Base-by-base conservation (phyloP, 92 coral and sea anemone species). In the Zoanthus gigantus region DNA sequence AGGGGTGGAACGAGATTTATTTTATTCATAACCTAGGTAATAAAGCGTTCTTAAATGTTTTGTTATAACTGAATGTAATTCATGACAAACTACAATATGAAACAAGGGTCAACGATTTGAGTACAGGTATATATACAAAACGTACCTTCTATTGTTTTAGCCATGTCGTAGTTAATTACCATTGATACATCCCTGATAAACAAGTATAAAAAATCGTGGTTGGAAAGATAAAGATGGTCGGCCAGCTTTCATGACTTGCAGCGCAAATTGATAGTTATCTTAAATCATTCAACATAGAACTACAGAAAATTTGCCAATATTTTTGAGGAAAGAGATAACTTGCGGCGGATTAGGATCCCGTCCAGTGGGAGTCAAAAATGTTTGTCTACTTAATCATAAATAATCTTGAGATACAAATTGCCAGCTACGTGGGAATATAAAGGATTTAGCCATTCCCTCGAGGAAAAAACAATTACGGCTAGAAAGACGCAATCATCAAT, bases 121-220 rank as follows among this genome's bases (percentile, higher is more conserved):
- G 23, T 23, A 23, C 23, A 23, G 23, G 23, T 23, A 57, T 57
- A 97, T 96, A 79, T 95, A 89, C 23, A 95, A 10, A 44, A 87
- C 93, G 45, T 73, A 97, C 99, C 99, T 94, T 97, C 99, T 71
- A 97, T 95, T 16, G 99, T 84, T 92, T 95, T 97, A 56, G 99
- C 99, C 99, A 97, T 97, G 91, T 97, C 99, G 85, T 97, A 97
- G 90, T 97, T 97, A 82, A 97, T 91, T 52, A 97, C 99, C 84
- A 94, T 94, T 0, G 99, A 95, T 1, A 97, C 99, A 86, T 97
- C 99, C 94, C 99, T 97, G 87, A 77, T 72, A 54, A 77, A 76
- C 79, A 37, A 77, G 46, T n/a, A 11, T 48, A 31, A 42, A 5
- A 32, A 69, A 9, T 31, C 2, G 6, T 28, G n/a, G 69, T 7